Base-by-base conservation (phyloP, 1,140 invertebrate species). In the Drosophila fuyamai region DNA sequence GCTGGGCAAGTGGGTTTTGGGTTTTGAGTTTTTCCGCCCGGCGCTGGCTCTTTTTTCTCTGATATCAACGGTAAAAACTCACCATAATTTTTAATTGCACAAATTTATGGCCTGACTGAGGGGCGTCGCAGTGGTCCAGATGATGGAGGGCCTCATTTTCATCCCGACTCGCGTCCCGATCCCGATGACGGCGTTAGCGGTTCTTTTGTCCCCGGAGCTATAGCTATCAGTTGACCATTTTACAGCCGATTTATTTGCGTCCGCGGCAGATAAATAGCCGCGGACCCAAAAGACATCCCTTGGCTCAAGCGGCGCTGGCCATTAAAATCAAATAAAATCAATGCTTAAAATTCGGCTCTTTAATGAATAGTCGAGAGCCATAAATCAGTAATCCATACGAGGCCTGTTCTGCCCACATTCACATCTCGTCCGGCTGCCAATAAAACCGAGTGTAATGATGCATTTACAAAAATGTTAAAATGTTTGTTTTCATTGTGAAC, bases 301-400 rank as follows among this genome's bases (percentile, higher is more conserved):
- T 16, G 32, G 29, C 50, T 53, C 50, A 53, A 53, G 50, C 50
- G 36, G 41, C 36, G 54, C 40, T 44, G 40, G 73, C 76, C 88
- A 86, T 86, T 86, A 86, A 86, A 86, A 88, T 88, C 83, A 59
- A 86, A 86, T 86, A 86, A 86, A 86, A 86, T 88, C 83, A 88
- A 83, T 88, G 76, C 75, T 83, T 73, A 70, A 81, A 84, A 73
- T 59, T 74, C 55, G 70, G 56, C 43, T 48, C 65, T 76, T 88
- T 88, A 88, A 86, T 88, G 83, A 88, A 88, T 89, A 72, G 84
- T 62, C 66, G 60, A 55, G 50, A 12, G 65, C 57, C 84, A 83
- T 88, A 88, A 88, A 88, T 88, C 83, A 89, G 83, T 83, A 86
- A 86, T 88, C 79, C 63, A 86, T 79, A 83, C 68, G 71, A 46